Percentiles rank a stretch among this genome's conserved stretches.
These are phyloP conservation scores for Aplysia californica DNA, from an alignment of 1,140 invertebrate species.

Conservation along the genomic window DNA sequence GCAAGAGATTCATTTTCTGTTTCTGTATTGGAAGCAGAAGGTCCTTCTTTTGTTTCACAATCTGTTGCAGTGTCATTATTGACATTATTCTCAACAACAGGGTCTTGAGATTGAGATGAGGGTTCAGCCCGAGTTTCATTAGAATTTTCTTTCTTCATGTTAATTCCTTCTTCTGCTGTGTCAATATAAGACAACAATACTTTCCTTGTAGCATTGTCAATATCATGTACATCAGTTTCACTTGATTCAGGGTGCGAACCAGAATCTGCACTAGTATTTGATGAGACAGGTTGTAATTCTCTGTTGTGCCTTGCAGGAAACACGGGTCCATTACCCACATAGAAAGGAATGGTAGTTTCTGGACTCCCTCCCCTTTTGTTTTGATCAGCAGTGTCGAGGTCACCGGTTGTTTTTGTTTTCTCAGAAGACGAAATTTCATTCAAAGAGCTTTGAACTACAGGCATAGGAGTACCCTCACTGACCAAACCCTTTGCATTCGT, in stretches of 20 bases:
- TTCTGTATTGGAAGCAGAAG: not conserved
- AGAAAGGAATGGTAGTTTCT: not conserved
- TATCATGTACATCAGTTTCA: not conserved
- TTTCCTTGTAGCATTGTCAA: slow-evolving; percentile 12
- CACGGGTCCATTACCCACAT: slow-evolving; percentile 10
- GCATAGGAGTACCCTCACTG: not conserved
- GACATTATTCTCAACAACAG: not conserved
- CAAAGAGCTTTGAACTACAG: not conserved
- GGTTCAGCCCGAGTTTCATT: not conserved
- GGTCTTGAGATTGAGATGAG: slow-evolving; percentile 1
- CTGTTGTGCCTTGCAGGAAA: slow-evolving; percentile 19
- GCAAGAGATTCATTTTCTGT: slow-evolving; percentile 11
- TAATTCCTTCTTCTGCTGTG: not conserved
- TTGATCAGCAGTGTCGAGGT: too few relatives aligned
- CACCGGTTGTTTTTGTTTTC: not conserved
- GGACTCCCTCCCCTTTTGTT: not conserved
- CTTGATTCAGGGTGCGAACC: not conserved
- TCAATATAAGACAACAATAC: not conserved
- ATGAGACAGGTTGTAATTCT: slow-evolving; percentile 9
- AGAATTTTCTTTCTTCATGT: not conserved
- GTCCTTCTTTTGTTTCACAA: not conserved
- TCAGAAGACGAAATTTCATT: not conserved
- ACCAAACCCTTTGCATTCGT: not conserved
- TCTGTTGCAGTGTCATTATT: not conserved
- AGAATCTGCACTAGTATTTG: not conserved